Percentiles rank a stretch among this genome's conserved stretches.
phyloP scores from a whole-genome alignment of 2,888 invertebrate genomes.

The Drosophila nigricruria region DNA sequence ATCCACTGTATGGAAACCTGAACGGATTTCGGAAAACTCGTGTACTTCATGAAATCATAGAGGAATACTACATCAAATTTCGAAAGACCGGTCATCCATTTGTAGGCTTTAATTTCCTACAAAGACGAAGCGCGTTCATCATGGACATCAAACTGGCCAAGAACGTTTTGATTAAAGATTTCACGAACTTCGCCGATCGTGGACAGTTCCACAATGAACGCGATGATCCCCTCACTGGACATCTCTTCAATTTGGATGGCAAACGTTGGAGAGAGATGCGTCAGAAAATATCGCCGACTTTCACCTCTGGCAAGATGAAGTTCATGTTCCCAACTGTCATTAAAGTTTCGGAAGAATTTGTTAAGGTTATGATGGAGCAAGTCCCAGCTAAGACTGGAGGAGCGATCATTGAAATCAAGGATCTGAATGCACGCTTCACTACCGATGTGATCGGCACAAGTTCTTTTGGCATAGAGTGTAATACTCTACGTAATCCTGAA shows the following conservation, averaged over 20 bases:
- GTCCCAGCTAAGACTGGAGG: conserved; percentile 38
- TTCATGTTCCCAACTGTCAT: conserved; percentile 72
- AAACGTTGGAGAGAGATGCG: conserved; percentile 85
- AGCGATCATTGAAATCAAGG: conserved; percentile 84
- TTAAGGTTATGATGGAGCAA: conserved; percentile 48
- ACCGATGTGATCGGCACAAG: conserved; percentile 86
- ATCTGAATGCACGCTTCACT: conserved; percentile 85
- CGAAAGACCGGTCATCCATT: conserved; percentile 54
- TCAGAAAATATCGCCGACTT: conserved; percentile 83
- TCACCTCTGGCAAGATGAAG: conserved; percentile 79
- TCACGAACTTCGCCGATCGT: conserved; percentile 82
- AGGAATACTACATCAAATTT: conserved; percentile 57
- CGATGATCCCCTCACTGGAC: conserved; percentile 83
- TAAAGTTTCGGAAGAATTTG: conserved; percentile 61
- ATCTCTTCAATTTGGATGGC: conserved; percentile 83
- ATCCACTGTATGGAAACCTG: conserved; percentile 56
- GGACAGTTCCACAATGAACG: conserved; percentile 79
- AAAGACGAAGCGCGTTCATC: conserved; percentile 53
- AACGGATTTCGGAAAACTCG: conserved; percentile 52
- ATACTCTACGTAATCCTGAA: conserved; percentile 82
- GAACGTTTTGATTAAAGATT: conserved; percentile 71
- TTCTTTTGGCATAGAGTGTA: conserved; percentile 86
- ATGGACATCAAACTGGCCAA: conserved; percentile 65
- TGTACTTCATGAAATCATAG: conserved; percentile 32
- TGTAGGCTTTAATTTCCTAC: conserved; percentile 69